These are phyloP conservation scores for Hydropotes inermis DNA, from an alignment of 2,113 vertebrate species.

Conservation along the genomic window DNA sequence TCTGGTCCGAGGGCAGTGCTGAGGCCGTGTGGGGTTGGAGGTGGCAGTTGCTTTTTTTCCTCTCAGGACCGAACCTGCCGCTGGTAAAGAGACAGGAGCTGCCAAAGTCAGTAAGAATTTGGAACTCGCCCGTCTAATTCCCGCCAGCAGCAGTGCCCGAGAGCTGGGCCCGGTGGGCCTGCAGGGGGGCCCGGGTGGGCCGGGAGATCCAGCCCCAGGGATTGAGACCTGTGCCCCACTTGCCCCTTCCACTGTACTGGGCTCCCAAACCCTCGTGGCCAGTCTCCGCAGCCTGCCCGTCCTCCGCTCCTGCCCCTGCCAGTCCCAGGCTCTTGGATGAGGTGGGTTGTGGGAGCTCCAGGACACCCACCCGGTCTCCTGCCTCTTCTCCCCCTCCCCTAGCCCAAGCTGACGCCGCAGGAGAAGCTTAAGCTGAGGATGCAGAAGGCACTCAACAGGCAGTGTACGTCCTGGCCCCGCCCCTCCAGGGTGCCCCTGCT, in stretches of 20 bases:
- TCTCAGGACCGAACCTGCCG: slow-evolving; percentile 90
- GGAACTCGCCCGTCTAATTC: slow-evolving; percentile 91
- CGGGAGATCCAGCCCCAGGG: slow-evolving; percentile 36
- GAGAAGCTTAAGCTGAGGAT: slow-evolving; percentile 93
- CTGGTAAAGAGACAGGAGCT: slow-evolving; percentile 99
- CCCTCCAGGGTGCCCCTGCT: background rate
- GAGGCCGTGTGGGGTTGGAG: background rate
- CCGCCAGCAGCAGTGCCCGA: slow-evolving; percentile 83
- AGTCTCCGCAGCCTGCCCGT: background rate
- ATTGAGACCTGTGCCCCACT: background rate
- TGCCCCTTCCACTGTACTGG: background rate
- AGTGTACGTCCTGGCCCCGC: slow-evolving; percentile 82
- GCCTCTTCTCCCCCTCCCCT: slow-evolving; percentile 58
- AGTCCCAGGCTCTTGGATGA: slow-evolving; percentile 58
- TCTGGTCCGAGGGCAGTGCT: background rate
- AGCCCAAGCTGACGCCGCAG: slow-evolving; percentile 95
- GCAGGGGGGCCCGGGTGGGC: slow-evolving; percentile 58
- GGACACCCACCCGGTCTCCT: slow-evolving; percentile 63
- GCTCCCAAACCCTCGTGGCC: background rate
- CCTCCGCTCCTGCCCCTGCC: background rate
- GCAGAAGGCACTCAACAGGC: slow-evolving; percentile 95
- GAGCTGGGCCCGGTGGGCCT: slow-evolving; percentile 74
- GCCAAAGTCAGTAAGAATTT: slow-evolving; percentile 99
- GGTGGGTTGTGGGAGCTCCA: slow-evolving; percentile 39
- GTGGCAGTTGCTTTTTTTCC: background rate